A percentile compares a stretch with the other conserved stretches of the same genome.
Evolutionary conservation across 1,140 invertebrate species (phyloP).

Genomic region (Hyles vespertilio): DNA sequence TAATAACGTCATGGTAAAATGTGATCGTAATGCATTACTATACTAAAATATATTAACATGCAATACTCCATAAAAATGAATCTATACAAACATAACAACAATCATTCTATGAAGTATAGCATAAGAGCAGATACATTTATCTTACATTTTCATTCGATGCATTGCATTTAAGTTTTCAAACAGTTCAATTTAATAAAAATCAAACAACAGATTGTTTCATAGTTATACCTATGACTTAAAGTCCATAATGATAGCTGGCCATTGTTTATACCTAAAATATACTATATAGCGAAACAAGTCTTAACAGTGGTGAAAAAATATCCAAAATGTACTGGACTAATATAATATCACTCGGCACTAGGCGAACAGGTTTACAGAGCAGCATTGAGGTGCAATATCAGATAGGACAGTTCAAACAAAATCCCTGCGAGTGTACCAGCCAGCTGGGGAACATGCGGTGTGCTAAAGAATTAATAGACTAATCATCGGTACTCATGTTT

Average conservation of each 20-base stretch:
- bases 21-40: no score
- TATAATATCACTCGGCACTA: no score
- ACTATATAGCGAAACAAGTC: constrained; percentile 4
- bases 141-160: constrained; percentile 69
- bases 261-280: constrained; percentile 30
- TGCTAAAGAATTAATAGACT: no score
- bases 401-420: no score
- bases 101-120: constrained; percentile 45
- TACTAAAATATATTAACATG: constrained; percentile 23
- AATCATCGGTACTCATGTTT: no score
- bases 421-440: no score
- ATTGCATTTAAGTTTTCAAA: constrained; percentile 69
- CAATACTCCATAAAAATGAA: constrained; percentile 40
- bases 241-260: constrained; percentile 47
- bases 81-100: constrained; percentile 28
- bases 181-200: constrained; percentile 74
- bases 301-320: not conserved
- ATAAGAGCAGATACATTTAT: constrained; percentile 66
- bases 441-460: no score
- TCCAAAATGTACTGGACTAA: no score
- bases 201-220: constrained; percentile 62
- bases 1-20: constrained; percentile 31
- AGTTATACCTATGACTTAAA: constrained; percentile 49
- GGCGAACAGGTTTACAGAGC: no score
- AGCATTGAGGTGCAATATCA: no score